These are phyloP conservation scores for Tinea pellionella DNA, from an alignment of 2,888 invertebrate genomes.

Conservation along the genomic window DNA sequence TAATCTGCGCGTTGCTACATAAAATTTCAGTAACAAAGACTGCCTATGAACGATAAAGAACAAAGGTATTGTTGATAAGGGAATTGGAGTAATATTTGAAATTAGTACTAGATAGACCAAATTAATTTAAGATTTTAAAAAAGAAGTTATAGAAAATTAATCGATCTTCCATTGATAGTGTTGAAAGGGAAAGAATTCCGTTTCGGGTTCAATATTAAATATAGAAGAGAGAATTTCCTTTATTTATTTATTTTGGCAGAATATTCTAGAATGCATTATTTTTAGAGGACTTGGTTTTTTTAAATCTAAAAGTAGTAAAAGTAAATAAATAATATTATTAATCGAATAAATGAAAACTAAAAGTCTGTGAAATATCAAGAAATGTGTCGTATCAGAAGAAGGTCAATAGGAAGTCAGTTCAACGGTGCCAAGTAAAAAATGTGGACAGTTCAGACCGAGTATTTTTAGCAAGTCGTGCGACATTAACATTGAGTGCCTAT, in stretches of 20 bases:
- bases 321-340: not conserved
- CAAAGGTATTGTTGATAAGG: not conserved
- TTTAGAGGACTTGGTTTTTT: too few species aligned
- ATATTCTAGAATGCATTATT: too few species aligned
- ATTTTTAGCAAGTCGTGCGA: conserved; percentile 49
- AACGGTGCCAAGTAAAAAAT: conserved; percentile 42
- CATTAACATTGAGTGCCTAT: conserved; percentile 21
- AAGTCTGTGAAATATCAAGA: conserved; percentile 26
- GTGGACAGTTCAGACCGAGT: conserved; percentile 39
- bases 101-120: not conserved
- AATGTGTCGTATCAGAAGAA: conserved; percentile 31
- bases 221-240: too few species aligned
- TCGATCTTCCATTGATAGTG: too few species aligned
- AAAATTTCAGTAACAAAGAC: not conserved
- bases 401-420: conserved; percentile 49
- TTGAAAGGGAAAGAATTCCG: too few species aligned
- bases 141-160: too few species aligned
- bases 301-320: too few species aligned
- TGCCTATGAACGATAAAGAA: conserved; percentile 3
- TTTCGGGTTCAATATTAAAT: too few species aligned
- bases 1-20: not conserved
- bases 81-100: not conserved
- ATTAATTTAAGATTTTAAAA: too few species aligned
- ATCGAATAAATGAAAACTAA: not conserved
- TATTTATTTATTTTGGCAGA: too few species aligned